A percentile compares a stretch with the other conserved stretches of the same genome.
Conservation (phyloP, 2,113 vertebrate species). For the Cryptoleucopteryx plumbea region DNA sequence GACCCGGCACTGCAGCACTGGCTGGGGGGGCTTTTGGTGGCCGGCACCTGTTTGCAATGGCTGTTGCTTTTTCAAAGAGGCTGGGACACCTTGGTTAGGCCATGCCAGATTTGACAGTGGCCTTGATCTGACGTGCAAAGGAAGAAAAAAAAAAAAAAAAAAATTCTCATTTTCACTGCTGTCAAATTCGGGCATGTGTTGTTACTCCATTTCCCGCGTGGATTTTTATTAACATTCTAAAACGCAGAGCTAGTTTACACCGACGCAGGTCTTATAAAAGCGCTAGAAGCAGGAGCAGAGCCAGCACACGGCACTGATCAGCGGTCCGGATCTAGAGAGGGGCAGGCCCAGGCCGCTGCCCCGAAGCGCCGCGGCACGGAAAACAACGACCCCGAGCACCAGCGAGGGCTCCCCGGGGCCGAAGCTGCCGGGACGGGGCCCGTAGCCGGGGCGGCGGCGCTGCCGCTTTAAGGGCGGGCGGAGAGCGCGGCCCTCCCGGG, state of each 20-base stretch:
- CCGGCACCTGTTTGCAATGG: not conserved
- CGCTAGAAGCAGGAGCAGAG: too few relatives aligned
- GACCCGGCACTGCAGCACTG: fast-evolving
- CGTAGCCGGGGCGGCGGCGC: too few relatives aligned
- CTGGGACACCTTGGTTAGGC: too few relatives aligned
- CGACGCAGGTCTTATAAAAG: not conserved
- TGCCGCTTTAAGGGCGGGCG: too few relatives aligned
- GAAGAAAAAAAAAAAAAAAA: not conserved
- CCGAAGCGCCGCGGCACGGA: too few relatives aligned
- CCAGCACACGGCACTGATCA: too few relatives aligned
- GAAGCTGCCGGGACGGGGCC: too few relatives aligned
- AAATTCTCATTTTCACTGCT: not conserved
- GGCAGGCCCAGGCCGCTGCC: too few relatives aligned
- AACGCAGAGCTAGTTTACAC: not conserved
- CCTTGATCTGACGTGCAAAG: not conserved
- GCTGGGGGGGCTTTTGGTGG: fast-evolving
- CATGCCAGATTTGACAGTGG: fast-evolving
- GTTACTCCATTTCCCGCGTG: not conserved
- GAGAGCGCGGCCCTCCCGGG: too few relatives aligned
- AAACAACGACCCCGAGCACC: too few relatives aligned
- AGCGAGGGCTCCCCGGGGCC: too few relatives aligned
- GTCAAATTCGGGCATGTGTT: not conserved
- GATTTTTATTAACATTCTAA: not conserved
- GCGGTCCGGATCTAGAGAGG: too few relatives aligned
- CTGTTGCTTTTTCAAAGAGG: not conserved